Evolutionary conservation across 2,888 invertebrate species (phyloP).

Genomic region (Meteorus cinctellus): DNA sequence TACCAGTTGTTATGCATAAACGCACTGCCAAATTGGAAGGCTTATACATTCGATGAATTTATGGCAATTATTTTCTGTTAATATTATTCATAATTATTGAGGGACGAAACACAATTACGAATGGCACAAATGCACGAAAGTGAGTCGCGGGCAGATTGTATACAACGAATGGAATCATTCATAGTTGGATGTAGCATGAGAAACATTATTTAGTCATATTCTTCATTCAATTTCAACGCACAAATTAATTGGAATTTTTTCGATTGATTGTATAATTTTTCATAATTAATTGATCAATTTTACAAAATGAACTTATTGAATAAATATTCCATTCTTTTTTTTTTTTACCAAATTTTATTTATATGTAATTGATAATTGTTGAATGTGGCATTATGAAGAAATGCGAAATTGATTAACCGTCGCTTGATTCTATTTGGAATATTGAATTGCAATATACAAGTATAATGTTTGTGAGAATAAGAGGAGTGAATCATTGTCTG

Average conservation of each 20-base stretch:
- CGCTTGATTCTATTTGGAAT: not conserved
- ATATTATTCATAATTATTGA: not conserved
- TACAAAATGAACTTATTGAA: not conserved
- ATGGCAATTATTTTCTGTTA: not conserved
- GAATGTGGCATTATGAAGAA: not conserved
- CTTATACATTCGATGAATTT: not conserved
- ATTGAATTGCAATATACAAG: not conserved
- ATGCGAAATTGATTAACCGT: not conserved
- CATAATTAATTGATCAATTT: not conserved
- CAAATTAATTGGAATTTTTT: not conserved
- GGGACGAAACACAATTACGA: not conserved
- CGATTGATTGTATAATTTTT: not conserved
- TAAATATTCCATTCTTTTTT: not conserved
- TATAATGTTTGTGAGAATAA: not conserved
- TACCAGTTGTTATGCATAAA: not conserved
- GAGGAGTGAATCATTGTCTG: not conserved
- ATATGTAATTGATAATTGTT: not conserved
- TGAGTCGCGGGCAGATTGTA: conserved; percentile 8
- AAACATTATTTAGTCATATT: too few species aligned
- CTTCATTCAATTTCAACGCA: not conserved
- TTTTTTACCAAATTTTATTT: not conserved
- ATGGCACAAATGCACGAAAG: not conserved
- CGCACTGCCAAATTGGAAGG: not conserved
- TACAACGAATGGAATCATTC: conserved; percentile 19
- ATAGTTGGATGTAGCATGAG: not conserved